Evolutionary conservation across 2,888 invertebrate species (phyloP).

Genomic region (Reticulitermes lucifugus): DNA sequence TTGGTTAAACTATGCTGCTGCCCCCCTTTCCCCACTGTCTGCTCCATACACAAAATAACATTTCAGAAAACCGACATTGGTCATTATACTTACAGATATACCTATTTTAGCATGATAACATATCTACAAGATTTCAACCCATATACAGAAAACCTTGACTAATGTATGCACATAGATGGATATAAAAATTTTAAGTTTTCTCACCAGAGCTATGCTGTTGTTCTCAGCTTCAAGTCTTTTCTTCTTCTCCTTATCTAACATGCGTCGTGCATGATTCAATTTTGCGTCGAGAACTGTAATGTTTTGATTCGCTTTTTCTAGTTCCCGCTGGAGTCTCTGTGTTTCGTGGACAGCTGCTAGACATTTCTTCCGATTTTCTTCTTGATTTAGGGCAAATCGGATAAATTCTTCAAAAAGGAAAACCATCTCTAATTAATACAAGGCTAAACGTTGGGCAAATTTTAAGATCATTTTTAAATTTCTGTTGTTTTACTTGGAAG

Average conservation of each 20-base stretch:
- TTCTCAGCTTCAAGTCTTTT: slow-evolving; percentile 76
- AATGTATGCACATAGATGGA: no score
- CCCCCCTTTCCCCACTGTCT: no score
- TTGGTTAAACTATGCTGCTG: no score
- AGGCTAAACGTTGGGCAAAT: background rate
- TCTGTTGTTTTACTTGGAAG: background rate
- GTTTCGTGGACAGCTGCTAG: slow-evolving; percentile 77
- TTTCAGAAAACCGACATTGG: no score
- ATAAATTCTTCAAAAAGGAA: slow-evolving; percentile 72
- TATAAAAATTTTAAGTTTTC: no score
- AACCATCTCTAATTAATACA: background rate
- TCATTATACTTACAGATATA: no score
- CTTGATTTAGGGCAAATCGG: slow-evolving; percentile 78
- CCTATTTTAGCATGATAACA: no score
- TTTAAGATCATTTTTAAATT: background rate
- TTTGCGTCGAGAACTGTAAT: slow-evolving; percentile 83
- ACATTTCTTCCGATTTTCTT: slow-evolving; percentile 78
- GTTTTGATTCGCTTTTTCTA: slow-evolving; percentile 78
- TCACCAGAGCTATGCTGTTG: slow-evolving; percentile 74
- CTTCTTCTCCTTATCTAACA: slow-evolving; percentile 84
- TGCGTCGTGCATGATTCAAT: slow-evolving; percentile 81
- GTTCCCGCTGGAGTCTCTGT: slow-evolving; percentile 75
- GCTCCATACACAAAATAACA: no score
- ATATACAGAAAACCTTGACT: background rate
- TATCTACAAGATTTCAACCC: background rate